phyloP scores from a whole-genome alignment of 2,888 invertebrate genomes.

The Synanthedon andrenaeformis region DNA sequence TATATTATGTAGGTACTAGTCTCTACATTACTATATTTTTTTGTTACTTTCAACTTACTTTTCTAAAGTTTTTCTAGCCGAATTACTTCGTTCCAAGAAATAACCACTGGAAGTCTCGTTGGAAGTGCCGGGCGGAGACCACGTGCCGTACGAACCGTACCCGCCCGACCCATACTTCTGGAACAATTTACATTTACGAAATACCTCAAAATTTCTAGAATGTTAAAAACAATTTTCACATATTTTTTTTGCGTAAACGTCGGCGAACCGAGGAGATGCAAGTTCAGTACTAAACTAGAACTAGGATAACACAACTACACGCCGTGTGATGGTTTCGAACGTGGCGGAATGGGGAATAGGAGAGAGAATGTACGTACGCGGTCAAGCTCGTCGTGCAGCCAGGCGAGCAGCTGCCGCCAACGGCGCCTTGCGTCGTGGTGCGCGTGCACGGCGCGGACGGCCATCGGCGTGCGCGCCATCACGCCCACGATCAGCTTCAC shows the following conservation, averaged over 20 bases:
- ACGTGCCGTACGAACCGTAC: conserved; percentile 87
- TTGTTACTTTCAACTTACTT: conserved; percentile 30
- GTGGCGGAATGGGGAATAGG: no score
- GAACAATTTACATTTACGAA: conserved; percentile 9
- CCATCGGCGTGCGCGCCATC: conserved; percentile 86
- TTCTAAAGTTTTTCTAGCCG: conserved; percentile 87
- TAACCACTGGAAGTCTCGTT: conserved; percentile 96
- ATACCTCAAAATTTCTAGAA: not conserved
- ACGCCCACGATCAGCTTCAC: conserved; percentile 94
- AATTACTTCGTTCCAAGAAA: conserved; percentile 93
- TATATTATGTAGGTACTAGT: no score
- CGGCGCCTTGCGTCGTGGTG: conserved; percentile 85
- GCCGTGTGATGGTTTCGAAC: no score
- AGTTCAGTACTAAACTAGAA: no score
- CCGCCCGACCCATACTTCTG: conserved; percentile 70
- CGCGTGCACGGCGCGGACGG: conserved; percentile 82
- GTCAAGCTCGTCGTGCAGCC: conserved; percentile 96
- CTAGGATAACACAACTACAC: no score
- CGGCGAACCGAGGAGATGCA: conserved; percentile 4
- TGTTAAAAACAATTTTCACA: not conserved
- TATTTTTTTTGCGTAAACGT: not conserved
- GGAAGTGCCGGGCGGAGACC: conserved; percentile 95
- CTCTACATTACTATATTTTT: no score
- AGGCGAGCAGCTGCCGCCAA: conserved; percentile 90
- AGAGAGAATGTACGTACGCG: conserved; percentile 51